Evolutionary conservation across 1,140 invertebrate species (phyloP).

Genomic region (Hylaeus volcanicus): DNA sequence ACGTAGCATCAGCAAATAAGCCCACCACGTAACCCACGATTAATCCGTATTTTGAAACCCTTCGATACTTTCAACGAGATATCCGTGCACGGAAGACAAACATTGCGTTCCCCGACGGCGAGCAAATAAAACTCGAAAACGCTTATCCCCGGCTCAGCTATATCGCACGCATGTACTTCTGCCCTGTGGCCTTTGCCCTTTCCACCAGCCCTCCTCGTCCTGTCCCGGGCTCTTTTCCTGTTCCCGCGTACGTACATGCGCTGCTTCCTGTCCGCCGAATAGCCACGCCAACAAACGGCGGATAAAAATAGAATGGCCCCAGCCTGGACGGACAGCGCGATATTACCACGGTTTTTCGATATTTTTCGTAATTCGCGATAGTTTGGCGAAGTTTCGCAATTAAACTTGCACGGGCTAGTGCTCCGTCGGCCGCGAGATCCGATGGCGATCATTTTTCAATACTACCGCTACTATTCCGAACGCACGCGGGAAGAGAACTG

Average conservation of each 20-base stretch:
- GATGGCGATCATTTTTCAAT: constrained; percentile 26
- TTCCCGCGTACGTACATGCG: neutral
- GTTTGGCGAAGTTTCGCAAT: constrained; percentile 64
- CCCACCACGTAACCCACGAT: constrained; percentile 25
- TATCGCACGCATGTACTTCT: constrained; percentile 16
- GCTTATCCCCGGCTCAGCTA: constrained; percentile 27
- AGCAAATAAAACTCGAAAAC: constrained; percentile 51
- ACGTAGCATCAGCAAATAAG: constrained; percentile 21
- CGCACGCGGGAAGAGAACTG: too few species aligned
- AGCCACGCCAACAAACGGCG: neutral
- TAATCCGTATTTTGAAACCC: constrained; percentile 40
- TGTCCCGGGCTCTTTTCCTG: neutral
- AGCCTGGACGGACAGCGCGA: constrained; percentile 20
- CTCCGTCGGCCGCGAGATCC: too few species aligned
- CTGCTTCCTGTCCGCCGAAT: neutral
- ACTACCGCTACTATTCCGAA: too few species aligned
- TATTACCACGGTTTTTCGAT: constrained; percentile 64
- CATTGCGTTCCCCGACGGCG: constrained; percentile 39
- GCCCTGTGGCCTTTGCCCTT: neutral
- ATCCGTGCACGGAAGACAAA: constrained; percentile 45
- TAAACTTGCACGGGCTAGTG: constrained; percentile 49
- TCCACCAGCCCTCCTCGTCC: neutral
- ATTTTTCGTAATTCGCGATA: constrained; percentile 66
- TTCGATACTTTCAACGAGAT: constrained; percentile 46
- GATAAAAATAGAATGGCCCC: constrained; percentile 8